Base-by-base conservation (phyloP, 2,113 vertebrate genomes). In the Cariama cristata region DNA sequence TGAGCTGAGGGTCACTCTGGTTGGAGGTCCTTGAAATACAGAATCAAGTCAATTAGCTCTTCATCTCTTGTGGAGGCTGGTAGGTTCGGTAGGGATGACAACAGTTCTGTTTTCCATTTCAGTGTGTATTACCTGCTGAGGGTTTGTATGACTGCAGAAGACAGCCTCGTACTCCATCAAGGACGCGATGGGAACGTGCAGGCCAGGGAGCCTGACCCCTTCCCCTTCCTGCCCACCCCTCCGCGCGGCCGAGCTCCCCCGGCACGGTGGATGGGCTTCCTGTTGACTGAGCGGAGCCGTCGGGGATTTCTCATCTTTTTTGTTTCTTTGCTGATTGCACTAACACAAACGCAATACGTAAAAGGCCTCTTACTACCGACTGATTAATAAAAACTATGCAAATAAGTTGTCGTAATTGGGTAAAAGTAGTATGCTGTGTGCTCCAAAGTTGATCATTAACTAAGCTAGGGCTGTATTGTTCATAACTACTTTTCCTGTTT, bases 401-500 rank as follows among this genome's bases (percentile, higher is more conserved):
- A n/a, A 95, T 79, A 44, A 59, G 66, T 55, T 59, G 52, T 24
- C 47, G 52, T 67, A 58, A 50, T 74, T 62, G 80, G 32, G 26
- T 75, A 85, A 56, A 52, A 93, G 81, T 11, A 35, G 58, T 55
- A 8, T 58, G 45, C 66, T 75, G 35, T 59, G 40, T 62, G 71
- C 74, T 44, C 44, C 33, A 9, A 6, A 69, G 94, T 50, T 94
- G 93, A 97, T 96, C 89, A 96, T 97, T 97, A 97, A 97, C 94
- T 50, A 35, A 85, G 38, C 32, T n/a, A 13, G 58, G 58, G 62
- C 66, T 88, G 77, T 71, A 79, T 95, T 95, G 84, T 91, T 95
- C 94, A 47, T 82, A 72, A 94, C 71, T 91, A 8, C 93, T 87
- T 96, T 96, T 97, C 97, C 95, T 97, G 95, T 95, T 96, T 77